Evolutionary conservation across 92 coral and sea anemone genomes (phyloP).

Genomic region (Pocillopora meandrina): DNA sequence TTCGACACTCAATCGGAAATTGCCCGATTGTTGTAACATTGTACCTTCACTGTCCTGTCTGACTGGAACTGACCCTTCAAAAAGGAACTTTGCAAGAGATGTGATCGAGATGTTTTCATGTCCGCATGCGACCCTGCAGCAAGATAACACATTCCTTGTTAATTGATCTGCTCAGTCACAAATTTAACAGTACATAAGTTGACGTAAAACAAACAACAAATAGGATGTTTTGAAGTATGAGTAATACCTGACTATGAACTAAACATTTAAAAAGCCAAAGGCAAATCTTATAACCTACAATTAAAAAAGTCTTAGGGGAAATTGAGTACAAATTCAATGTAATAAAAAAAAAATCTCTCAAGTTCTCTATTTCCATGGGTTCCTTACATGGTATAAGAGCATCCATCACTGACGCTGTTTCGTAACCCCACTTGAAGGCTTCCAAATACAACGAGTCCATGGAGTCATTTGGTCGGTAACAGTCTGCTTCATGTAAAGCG

Average conservation of each 20-base stretch:
- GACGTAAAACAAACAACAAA: too few relatives aligned
- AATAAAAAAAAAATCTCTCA: neutral
- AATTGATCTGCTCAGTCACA: neutral
- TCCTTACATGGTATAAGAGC: slow-evolving; percentile 34
- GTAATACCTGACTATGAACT: too few relatives aligned
- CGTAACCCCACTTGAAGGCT: slow-evolving; percentile 69
- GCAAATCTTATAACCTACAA: too few relatives aligned
- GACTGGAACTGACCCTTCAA: slow-evolving; percentile 24
- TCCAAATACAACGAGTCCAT: slow-evolving; percentile 43
- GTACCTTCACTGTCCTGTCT: slow-evolving; percentile 32
- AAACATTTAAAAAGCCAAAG: too few relatives aligned
- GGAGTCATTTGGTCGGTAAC: neutral
- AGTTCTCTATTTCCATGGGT: neutral
- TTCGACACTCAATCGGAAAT: neutral
- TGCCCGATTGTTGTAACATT: neutral
- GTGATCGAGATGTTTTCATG: slow-evolving; percentile 23
- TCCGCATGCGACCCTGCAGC: slow-evolving; percentile 17
- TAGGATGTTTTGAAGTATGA: too few relatives aligned
- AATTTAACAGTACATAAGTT: neutral
- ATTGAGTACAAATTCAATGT: slow-evolving; percentile 5
- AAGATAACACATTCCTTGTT: neutral
- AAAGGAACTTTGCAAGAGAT: slow-evolving; percentile 55
- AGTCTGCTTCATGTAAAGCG: slow-evolving; percentile 19
- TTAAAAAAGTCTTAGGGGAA: neutral
- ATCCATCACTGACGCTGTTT: slow-evolving; percentile 64